Evolutionary conservation across 2,797 vertebrate genomes (phyloP).

Genomic region (Sebastiscus tertius): DNA sequence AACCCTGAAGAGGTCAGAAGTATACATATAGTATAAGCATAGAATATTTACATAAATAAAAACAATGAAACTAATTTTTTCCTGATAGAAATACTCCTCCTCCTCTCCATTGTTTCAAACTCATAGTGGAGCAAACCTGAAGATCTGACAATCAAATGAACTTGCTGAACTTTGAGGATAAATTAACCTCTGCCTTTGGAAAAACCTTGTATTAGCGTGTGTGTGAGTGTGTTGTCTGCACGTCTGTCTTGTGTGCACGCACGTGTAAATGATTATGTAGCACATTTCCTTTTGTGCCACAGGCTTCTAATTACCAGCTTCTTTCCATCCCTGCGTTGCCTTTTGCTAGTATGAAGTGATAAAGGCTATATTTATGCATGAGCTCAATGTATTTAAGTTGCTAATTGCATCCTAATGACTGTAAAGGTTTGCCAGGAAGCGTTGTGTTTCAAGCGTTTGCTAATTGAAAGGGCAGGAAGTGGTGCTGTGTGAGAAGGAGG

Average conservation of each 20-base stretch:
- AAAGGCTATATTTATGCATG: conserved; percentile 69
- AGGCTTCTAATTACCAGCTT: conserved; percentile 64
- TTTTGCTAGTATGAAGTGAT: conserved; percentile 54
- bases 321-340: conserved; percentile 39
- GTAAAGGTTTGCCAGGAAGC: conserved; percentile 65
- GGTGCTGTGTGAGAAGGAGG: conserved; percentile 11
- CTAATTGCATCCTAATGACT: conserved; percentile 74
- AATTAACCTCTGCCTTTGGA: neutral
- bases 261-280: conserved; percentile 59
- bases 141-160: neutral
- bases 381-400: conserved; percentile 60
- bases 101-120: neutral
- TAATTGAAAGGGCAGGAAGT: conserved; percentile 63
- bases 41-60: neutral
- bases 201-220: conserved; percentile 14
- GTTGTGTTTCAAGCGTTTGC: conserved; percentile 46
- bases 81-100: neutral
- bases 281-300: conserved; percentile 63
- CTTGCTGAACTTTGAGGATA: neutral
- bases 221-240: conserved; percentile 6
- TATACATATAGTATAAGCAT: neutral
- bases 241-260: conserved; percentile 29
- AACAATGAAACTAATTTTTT: neutral
- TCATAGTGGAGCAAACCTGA: neutral
- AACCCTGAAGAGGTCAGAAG: neutral